Base-by-base conservation (phyloP, 2,888 invertebrate species). In the Caenorhabditis sulstoni region DNA sequence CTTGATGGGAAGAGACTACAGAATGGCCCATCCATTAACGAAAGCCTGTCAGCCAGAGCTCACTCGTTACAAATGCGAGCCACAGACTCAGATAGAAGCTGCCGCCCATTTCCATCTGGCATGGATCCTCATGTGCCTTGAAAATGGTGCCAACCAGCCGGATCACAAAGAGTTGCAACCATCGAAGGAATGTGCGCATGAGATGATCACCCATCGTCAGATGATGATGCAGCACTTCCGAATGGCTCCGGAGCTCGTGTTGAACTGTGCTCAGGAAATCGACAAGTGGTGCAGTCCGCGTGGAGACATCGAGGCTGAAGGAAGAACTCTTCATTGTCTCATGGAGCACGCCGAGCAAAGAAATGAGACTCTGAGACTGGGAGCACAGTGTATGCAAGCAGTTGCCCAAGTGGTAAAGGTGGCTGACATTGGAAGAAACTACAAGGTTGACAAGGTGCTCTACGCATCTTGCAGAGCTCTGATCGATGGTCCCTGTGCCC, bases 371-470 rank as follows among this genome's bases (percentile, higher is more conserved):
- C 64, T 82, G 35, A 74, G 79, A 29, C 71, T 88, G n/a, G 83
- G 82, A 9, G 78, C 85, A 1, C 86, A 87, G 55, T 88, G 89
- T 81, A 68, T 81, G 65, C 84, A 82, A 61, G 84, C 86, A 4
- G 73, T 86, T 3, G 62, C 62, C 20, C 64, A 80, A 47, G 84
- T 84, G 2, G 76, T 86, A 16, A 86, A 86, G 62, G 84, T 84
- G 87, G 94, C 95, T 5, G 96, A 98, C 91, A 94, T 94, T n/a
- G 97, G 95, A 0, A 95, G 95, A 91, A 96, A 97, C 91, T 96
- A 96, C 95, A 93, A 95, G 86, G 95, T 97, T 0, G 98, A 99
- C 85, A 85, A 81, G 37, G 87, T 90, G 4, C 84, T 89, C 44
- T 86, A 86, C 57, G 87, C 81, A 1, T 88, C 89, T 2, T 89